Conservation (phyloP, 1,140 invertebrate species). For the Zaprionus inermis region DNA sequence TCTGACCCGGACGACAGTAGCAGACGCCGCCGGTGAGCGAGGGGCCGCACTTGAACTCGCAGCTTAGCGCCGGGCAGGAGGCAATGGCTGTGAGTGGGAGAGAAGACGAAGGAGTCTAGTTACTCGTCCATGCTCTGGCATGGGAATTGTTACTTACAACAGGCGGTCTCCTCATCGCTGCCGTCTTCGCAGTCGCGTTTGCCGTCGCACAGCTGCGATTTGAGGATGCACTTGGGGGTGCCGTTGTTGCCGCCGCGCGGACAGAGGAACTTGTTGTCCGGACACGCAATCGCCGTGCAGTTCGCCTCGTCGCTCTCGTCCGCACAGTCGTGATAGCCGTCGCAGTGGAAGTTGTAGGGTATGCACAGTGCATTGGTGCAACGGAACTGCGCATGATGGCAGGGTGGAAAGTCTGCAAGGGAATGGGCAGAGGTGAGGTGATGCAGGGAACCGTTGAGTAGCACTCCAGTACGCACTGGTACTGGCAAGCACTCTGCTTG, state of each 20-base stretch:
- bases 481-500: too few relatives aligned
- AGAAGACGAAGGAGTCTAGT: not conserved
- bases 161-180: slow-evolving; percentile 94
- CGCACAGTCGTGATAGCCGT: slow-evolving; percentile 92
- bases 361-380: slow-evolving; percentile 97
- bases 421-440: not conserved
- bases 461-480: not conserved
- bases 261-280: slow-evolving; percentile 96
- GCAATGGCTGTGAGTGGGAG: slow-evolving; percentile 87
- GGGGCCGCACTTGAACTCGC: slow-evolving; percentile 95
- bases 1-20: slow-evolving; percentile 92
- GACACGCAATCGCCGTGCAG: slow-evolving; percentile 95
- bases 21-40: slow-evolving; percentile 95
- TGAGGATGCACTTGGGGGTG: slow-evolving; percentile 93
- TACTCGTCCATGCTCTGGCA: not conserved
- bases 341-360: slow-evolving; percentile 92
- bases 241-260: slow-evolving; percentile 89
- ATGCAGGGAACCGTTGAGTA: too few relatives aligned
- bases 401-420: slow-evolving; percentile 92
- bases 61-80: slow-evolving; percentile 91
- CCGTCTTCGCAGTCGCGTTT: slow-evolving; percentile 95
- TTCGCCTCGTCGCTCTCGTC: slow-evolving; percentile 96
- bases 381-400: slow-evolving; percentile 95
- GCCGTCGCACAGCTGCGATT: slow-evolving; percentile 94
- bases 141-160: slow-evolving; percentile 89